These are phyloP conservation scores for Anarrhichthys ocellatus DNA, from an alignment of 2,113 vertebrate genomes.

Conservation along the genomic window DNA sequence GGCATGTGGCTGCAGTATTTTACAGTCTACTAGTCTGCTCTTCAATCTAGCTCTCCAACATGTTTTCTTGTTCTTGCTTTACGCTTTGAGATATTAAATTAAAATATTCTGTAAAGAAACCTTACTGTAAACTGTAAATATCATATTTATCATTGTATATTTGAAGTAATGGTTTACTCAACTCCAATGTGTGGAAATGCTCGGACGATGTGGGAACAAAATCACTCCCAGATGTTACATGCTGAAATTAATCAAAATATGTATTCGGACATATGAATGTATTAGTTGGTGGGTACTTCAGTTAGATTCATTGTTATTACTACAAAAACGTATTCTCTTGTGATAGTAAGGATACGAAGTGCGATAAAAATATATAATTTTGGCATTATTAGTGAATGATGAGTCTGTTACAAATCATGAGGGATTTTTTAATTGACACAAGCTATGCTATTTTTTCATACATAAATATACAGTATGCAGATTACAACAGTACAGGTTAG, in stretches of 20 bases:
- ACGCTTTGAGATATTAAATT: constrained; percentile 2
- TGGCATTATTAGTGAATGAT: not conserved
- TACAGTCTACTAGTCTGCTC: constrained; percentile 26
- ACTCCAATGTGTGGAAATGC: not conserved
- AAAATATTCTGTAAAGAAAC: not conserved
- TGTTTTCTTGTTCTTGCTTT: constrained; percentile 2
- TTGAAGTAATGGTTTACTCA: not conserved
- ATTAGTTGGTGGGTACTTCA: not conserved
- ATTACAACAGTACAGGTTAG: not conserved
- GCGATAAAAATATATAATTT: not conserved
- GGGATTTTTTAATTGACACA: not conserved
- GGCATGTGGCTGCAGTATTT: constrained; percentile 52
- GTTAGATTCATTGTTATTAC: not conserved
- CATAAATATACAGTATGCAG: not conserved
- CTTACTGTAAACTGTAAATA: not conserved
- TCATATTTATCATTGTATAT: not conserved
- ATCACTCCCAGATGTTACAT: not conserved
- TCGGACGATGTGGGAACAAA: not conserved
- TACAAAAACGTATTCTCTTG: not conserved
- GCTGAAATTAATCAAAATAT: not conserved
- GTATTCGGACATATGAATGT: not conserved
- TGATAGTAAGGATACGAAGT: not conserved
- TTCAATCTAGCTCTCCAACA: constrained; percentile 21
- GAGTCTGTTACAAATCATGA: not conserved
- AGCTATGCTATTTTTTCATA: not conserved